phyloP scores from a whole-genome alignment of 1,140 invertebrate genomes.

The Cheumatopsyche charites region DNA sequence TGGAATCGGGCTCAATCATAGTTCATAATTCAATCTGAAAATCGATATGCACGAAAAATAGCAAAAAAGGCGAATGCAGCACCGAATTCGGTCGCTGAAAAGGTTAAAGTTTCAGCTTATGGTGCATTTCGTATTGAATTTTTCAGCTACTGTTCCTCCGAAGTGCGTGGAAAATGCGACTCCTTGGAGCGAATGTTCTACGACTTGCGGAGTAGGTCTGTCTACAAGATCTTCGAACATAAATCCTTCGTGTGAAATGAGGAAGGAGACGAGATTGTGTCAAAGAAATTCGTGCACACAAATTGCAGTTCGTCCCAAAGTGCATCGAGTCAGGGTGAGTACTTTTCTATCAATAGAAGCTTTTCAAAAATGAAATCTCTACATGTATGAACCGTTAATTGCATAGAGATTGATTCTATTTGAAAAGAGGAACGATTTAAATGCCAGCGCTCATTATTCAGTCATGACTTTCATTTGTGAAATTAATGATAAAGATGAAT shows the following conservation, averaged over 20 bases:
- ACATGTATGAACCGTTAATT: neutral
- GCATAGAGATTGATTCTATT: neutral
- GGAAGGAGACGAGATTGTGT: constrained; percentile 69
- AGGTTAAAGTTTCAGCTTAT: neutral
- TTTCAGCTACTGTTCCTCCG: constrained; percentile 23
- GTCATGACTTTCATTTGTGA: neutral
- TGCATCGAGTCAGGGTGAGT: constrained; percentile 35
- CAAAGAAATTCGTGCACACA: constrained; percentile 55
- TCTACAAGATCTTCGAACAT: constrained; percentile 67
- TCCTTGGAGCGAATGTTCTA: constrained; percentile 67
- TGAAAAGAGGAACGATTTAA: neutral
- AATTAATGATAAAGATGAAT: neutral
- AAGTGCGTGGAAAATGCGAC: constrained; percentile 33
- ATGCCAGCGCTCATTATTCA: neutral
- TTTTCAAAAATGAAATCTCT: neutral
- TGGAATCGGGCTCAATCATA: neutral
- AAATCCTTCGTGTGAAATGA: constrained; percentile 63
- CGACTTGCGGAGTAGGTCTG: constrained; percentile 67
- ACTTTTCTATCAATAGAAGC: neutral
- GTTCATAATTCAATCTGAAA: no score
- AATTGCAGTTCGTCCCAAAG: neutral
- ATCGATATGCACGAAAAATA: no score
- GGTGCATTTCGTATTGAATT: neutral
- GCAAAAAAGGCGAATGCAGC: no score
- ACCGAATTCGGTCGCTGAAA: no score